Base-by-base conservation (phyloP, 1,140 invertebrate genomes). In the Globodera ellingtonae region DNA sequence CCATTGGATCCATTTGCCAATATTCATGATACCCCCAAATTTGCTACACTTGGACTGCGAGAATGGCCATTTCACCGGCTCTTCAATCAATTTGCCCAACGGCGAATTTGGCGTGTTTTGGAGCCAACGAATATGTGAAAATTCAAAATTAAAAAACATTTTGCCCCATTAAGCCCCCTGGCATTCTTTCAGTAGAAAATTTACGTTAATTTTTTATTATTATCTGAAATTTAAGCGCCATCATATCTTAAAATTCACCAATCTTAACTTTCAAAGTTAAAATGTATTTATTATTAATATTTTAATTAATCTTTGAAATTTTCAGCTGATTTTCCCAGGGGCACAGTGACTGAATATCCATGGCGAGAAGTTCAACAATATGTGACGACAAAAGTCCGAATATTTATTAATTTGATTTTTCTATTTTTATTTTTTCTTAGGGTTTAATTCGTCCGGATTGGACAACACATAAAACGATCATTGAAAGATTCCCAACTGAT, bases 1-100 rank as follows among this genome's bases (percentile, higher is more conserved):
- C 18, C 50, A 74, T 21, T 74, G 72, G 72, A 21, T 74, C 15
- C 72, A 74, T 24, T 65, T 62, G 48, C 72, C 72, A 13, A 74
- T 74, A 6, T 74, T 74, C n/a, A 56, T 74, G 56, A 24, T 24
- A 6, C 72, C 72, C 18, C 56, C 56, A 9, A 74, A 35, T 56
- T 62, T 65, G 65, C 44, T 46, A 48, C 56, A 56, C 52, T 24
- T 59, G 56, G 56, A 59, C 15, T 59, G 10, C 7, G 5, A 74
- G 3, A 62, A 65, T 21, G 72, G 72, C 4, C 13, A 15, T 6
- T 74, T n/a, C 44, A 62, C 72, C 56, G 72, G 72, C 46, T 74
- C 72, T 2, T 24, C 72, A 44, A 7, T 74, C 0, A 56, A 56
- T 8, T 62, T 56, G 48, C n/a, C n/a, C 24, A 24, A 74, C 7